A percentile compares a stretch with the other conserved stretches of the same genome.
Evolutionary conservation across 2,888 invertebrate genomes (phyloP).

Genomic region (Parascotia fuliginaria): DNA sequence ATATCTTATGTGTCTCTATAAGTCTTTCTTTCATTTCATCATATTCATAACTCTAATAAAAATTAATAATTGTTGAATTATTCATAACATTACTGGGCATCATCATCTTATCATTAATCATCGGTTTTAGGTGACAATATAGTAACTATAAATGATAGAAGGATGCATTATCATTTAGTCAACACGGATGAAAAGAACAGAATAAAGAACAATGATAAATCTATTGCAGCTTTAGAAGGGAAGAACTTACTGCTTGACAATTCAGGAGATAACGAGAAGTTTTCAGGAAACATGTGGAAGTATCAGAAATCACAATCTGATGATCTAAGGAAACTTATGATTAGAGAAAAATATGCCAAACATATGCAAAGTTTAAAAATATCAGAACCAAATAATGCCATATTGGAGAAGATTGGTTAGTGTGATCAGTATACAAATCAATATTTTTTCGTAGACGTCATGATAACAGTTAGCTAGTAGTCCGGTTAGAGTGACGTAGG

Average conservation of each 20-base stretch:
- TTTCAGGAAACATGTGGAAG: slow-evolving; percentile 68
- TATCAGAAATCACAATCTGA: slow-evolving; percentile 58
- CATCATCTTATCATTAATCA: slow-evolving; percentile 14
- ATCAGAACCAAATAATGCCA: slow-evolving; percentile 48
- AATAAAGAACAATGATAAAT: slow-evolving; percentile 78
- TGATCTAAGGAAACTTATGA: slow-evolving; percentile 60
- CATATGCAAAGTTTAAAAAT: slow-evolving; percentile 57
- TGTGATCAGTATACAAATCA: background rate
- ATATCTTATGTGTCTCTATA: too few relatives aligned
- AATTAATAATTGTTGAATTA: background rate
- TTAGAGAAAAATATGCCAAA: slow-evolving; percentile 70
- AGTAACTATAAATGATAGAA: slow-evolving; percentile 55
- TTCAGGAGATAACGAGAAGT: slow-evolving; percentile 55
- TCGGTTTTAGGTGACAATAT: slow-evolving; percentile 68
- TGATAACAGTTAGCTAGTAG: too few relatives aligned
- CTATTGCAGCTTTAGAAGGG: slow-evolving; percentile 74
- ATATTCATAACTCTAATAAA: background rate
- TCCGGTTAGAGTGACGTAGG: too few relatives aligned
- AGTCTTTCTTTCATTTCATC: background rate
- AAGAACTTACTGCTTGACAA: slow-evolving; percentile 70
- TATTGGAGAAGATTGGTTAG: slow-evolving; percentile 9
- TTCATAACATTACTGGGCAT: background rate
- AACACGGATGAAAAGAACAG: slow-evolving; percentile 67
- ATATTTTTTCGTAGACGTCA: too few relatives aligned
- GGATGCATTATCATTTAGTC: slow-evolving; percentile 62